A percentile compares a stretch with the other conserved stretches of the same genome.
Conservation (phyloP, 2,888 invertebrate genomes). For the Eudasyphora cyanicolor region DNA sequence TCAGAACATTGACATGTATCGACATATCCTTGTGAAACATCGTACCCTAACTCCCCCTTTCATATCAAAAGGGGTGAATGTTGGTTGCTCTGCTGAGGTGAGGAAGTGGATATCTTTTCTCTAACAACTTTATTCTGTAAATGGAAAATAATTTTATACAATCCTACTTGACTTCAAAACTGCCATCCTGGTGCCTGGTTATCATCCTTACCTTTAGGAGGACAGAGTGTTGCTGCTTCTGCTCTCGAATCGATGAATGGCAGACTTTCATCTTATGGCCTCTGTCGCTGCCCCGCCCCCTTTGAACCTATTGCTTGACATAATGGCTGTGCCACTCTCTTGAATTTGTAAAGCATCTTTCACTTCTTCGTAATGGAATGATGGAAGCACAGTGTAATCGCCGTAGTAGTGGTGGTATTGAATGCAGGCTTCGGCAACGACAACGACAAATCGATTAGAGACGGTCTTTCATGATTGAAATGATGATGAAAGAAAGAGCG, state of each 20-base stretch:
- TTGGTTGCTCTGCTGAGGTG: background rate
- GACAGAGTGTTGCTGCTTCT: background rate
- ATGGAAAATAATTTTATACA: constrained; percentile 26
- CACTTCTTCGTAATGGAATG: background rate
- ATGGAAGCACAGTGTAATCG: constrained; percentile 12
- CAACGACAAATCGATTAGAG: constrained; percentile 23
- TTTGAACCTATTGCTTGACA: constrained; percentile 28
- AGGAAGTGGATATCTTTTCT: background rate
- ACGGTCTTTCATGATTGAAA: constrained; percentile 15
- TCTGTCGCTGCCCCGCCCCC: background rate
- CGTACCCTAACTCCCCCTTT: too few species aligned
- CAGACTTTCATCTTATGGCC: background rate
- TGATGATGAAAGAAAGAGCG: background rate
- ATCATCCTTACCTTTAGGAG: background rate
- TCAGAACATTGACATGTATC: background rate
- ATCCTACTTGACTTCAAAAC: background rate
- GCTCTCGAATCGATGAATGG: background rate
- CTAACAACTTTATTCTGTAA: background rate
- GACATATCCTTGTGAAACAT: background rate
- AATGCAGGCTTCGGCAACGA: constrained; percentile 2
- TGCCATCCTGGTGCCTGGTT: background rate
- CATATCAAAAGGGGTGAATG: background rate
- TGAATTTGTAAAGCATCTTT: constrained; percentile 46
- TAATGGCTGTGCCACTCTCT: constrained; percentile 40
- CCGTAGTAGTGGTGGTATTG: background rate